These are phyloP conservation scores for Aphidius ervi DNA, from an alignment of 1,140 invertebrate genomes.

Conservation along the genomic window DNA sequence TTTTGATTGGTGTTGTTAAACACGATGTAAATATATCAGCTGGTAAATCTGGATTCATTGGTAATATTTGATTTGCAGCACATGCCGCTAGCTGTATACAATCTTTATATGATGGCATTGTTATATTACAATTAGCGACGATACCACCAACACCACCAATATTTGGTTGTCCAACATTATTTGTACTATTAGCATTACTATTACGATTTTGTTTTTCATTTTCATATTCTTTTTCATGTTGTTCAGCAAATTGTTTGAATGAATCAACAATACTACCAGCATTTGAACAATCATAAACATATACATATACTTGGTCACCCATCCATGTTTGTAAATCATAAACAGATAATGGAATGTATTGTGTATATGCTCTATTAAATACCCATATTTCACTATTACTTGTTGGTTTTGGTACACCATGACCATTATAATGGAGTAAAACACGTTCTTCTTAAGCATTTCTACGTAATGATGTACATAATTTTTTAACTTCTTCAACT, in stretches of 20 bases:
- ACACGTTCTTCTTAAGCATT: constrained; percentile 99
- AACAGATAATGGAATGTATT: constrained; percentile 98
- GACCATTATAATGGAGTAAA: constrained; percentile 99
- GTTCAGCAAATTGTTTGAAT: constrained; percentile 87
- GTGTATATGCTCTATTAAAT: constrained; percentile 95
- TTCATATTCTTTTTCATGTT: constrained; percentile 85
- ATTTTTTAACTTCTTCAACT: constrained; percentile 95
- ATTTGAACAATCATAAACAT: constrained; percentile 99
- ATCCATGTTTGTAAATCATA: constrained; percentile 99
- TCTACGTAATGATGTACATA: constrained; percentile 89
- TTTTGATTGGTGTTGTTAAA: constrained; percentile 96
- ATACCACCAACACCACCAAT: too few relatives aligned
- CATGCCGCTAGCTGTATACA: constrained; percentile 97
- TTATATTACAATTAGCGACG: constrained; percentile 29
- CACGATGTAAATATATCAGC: constrained; percentile 98
- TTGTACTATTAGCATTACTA: constrained; percentile 32
- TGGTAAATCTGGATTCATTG: constrained; percentile 96
- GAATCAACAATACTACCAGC: constrained; percentile 93
- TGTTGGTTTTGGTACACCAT: constrained; percentile 97
- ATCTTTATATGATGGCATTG: constrained; percentile 69
- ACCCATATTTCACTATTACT: constrained; percentile 99
- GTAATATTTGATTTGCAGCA: constrained; percentile 83
- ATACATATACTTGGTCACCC: constrained; percentile 96
- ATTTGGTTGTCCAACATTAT: too few relatives aligned
- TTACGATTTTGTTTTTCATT: constrained; percentile 47